Percentiles rank a stretch among this genome's conserved stretches.
Conservation (phyloP, 2,888 invertebrate genomes). For the Epistrophe eligans region DNA sequence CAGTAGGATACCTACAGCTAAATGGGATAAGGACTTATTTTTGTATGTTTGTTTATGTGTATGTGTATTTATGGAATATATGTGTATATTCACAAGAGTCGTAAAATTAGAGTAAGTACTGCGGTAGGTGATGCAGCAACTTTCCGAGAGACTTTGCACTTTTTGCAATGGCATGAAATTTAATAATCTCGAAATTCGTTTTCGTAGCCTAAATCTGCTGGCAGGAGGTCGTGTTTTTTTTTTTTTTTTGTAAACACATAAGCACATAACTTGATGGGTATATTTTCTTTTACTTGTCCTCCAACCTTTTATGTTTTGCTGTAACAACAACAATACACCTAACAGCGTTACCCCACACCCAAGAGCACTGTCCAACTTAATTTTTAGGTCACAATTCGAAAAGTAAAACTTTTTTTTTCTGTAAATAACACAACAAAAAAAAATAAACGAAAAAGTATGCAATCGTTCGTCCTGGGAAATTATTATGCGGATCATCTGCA, state of each 20-base stretch:
- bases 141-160: slow-evolving; percentile 28
- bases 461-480: slow-evolving; percentile 51
- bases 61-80: slow-evolving; percentile 23
- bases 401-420: background rate
- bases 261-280: background rate
- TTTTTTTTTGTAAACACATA: slow-evolving; percentile 8
- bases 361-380: background rate
- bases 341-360: background rate
- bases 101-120: slow-evolving; percentile 75
- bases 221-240: slow-evolving; percentile 8
- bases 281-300: slow-evolving; percentile 36
- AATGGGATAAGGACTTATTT: slow-evolving; percentile 58
- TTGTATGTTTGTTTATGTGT: slow-evolving; percentile 14
- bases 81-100: slow-evolving; percentile 45
- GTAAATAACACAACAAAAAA: slow-evolving; percentile 8
- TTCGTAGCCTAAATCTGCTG: slow-evolving; percentile 59
- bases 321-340: background rate
- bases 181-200: slow-evolving; percentile 74
- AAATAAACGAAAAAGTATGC: slow-evolving; percentile 33
- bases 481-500: slow-evolving; percentile 72
- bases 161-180: slow-evolving; percentile 63
- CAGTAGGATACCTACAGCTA: background rate
- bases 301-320: background rate
- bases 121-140: slow-evolving; percentile 76
- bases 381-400: slow-evolving; percentile 52